Conservation (phyloP, 2,888 invertebrate genomes). For the Neoaliturus tenellus region DNA sequence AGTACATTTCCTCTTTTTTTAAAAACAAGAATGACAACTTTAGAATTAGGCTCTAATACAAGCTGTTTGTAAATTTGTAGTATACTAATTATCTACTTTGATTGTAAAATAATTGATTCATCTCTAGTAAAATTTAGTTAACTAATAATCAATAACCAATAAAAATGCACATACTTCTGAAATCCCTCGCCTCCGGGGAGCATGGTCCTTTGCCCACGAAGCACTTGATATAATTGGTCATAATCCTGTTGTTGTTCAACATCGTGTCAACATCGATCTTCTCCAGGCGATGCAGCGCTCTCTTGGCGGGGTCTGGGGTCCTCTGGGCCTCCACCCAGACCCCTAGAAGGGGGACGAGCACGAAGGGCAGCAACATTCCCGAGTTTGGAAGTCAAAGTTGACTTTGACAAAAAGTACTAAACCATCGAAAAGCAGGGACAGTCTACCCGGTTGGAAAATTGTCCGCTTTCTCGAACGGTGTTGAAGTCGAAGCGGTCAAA, state of each 20-base stretch:
- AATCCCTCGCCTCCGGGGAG: conserved; percentile 55
- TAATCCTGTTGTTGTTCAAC: conserved; percentile 53
- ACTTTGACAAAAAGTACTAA: not conserved
- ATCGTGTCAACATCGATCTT: conserved; percentile 57
- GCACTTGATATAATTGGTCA: conserved; percentile 55
- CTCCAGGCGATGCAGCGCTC: conserved; percentile 52
- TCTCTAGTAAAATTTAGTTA: not conserved
- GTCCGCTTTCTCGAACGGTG: not conserved
- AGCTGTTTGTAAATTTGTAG: no score
- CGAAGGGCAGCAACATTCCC: not conserved
- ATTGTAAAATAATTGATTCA: not conserved
- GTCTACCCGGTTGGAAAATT: no score
- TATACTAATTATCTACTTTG: no score
- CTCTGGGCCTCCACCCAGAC: not conserved
- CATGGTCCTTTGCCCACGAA: conserved; percentile 54
- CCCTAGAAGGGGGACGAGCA: not conserved
- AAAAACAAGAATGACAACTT: no score
- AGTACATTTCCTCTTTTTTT: no score
- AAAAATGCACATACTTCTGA: conserved; percentile 55
- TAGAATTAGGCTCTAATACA: no score
- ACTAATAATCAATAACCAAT: not conserved
- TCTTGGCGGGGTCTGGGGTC: conserved; percentile 30
- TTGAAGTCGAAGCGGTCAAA: not conserved
- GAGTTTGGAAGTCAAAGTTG: not conserved
- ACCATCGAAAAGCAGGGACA: not conserved